Percentiles rank a stretch among this genome's conserved stretches.
Conservation (phyloP, 1,140 invertebrate species). For the Eufriesea mexicana region DNA sequence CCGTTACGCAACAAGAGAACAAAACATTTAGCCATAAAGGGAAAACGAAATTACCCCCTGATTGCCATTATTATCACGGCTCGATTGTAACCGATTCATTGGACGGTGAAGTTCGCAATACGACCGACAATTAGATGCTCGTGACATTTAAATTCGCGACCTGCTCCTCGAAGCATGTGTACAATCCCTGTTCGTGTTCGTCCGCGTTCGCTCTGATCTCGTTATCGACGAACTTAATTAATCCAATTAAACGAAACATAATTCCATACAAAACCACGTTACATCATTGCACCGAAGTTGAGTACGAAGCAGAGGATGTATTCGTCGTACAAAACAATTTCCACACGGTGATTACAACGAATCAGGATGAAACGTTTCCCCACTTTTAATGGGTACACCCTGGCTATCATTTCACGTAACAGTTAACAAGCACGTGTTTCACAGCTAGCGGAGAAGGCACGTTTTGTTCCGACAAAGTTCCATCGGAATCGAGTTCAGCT, state of each 20-base stretch:
- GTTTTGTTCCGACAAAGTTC: conserved; percentile 52
- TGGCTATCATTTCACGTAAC: conserved; percentile 60
- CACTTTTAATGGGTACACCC: conserved; percentile 52
- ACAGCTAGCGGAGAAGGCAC: conserved; percentile 28
- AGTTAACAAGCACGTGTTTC: conserved; percentile 60
- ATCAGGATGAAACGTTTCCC: conserved; percentile 31
- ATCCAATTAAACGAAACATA: conserved; percentile 47
- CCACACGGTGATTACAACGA: conserved; percentile 31
- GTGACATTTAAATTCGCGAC: neutral
- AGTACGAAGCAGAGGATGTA: neutral
- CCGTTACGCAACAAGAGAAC: neutral
- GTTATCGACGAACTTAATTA: conserved; percentile 51
- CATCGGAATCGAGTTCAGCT: neutral
- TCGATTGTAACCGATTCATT: neutral
- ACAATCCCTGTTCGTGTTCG: neutral
- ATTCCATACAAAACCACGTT: conserved; percentile 38
- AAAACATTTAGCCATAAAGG: neutral
- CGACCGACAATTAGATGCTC: conserved; percentile 3
- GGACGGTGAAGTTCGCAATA: neutral
- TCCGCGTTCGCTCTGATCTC: conserved; percentile 24
- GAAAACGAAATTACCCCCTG: neutral
- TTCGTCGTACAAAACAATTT: neutral
- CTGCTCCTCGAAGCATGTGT: neutral
- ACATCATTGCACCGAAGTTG: conserved; percentile 27
- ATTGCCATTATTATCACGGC: neutral